Conservation (phyloP, 2,113 vertebrate species). For the Riparia riparia region DNA sequence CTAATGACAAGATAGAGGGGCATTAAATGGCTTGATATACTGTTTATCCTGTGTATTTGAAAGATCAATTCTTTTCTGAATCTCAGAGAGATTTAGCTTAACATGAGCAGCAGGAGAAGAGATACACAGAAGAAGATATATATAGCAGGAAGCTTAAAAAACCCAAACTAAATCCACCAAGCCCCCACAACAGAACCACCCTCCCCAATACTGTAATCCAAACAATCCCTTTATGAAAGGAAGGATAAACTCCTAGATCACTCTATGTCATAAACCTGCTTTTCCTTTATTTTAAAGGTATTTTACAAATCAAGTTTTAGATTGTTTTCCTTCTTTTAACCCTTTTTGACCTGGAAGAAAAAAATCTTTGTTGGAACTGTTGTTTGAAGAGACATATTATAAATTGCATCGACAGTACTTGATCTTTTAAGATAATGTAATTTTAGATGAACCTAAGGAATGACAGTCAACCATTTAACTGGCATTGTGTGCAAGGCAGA, state of each 20-base stretch:
- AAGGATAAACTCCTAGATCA: not conserved
- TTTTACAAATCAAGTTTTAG: not conserved
- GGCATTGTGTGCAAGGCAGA: not conserved
- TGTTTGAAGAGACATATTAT: not conserved
- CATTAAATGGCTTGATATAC: not conserved
- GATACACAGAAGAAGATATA: not conserved
- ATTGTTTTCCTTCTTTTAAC: not conserved
- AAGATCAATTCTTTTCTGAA: not conserved
- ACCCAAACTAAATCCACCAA: not conserved
- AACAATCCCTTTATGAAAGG: not conserved
- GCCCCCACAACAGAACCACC: accelerated
- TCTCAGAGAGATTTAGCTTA: not conserved
- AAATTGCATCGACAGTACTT: not conserved
- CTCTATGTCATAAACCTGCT: not conserved
- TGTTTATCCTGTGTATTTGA: not conserved
- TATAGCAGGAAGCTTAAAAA: not conserved
- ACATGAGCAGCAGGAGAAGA: not conserved
- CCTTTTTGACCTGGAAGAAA: constrained; percentile 10
- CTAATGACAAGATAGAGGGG: not conserved
- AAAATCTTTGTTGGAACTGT: not conserved
- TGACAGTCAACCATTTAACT: constrained; percentile 31
- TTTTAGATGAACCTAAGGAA: constrained; percentile 45
- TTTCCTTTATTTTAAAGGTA: not conserved
- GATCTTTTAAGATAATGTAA: constrained; percentile 1
- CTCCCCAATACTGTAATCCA: not conserved